phyloP scores from a whole-genome alignment of 2,113 vertebrate genomes.

The Desmodus rotundus region DNA sequence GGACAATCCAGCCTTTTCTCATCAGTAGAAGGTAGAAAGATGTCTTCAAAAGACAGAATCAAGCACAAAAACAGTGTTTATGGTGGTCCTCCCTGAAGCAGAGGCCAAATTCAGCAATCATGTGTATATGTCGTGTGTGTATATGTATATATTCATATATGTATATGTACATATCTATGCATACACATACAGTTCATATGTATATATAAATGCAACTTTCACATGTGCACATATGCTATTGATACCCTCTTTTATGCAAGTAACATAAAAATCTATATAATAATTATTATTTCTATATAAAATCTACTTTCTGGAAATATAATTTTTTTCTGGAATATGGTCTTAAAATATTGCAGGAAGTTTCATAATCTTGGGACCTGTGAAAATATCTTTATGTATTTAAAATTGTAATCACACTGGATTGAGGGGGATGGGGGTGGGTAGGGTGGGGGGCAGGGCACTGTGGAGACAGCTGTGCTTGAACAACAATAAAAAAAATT shows the following conservation, averaged over 20 bases:
- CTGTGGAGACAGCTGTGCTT: no score
- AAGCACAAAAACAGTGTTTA: background rate
- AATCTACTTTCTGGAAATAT: background rate
- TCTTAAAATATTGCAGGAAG: background rate
- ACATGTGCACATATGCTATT: background rate
- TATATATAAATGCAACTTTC: background rate
- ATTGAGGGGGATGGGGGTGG: no score
- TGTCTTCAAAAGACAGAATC: background rate
- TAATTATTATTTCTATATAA: background rate
- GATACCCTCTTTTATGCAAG: background rate
- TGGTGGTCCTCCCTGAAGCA: background rate
- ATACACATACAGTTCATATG: background rate
- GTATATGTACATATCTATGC: background rate
- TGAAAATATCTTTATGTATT: background rate
- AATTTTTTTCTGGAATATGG: background rate
- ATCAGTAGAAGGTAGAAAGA: background rate
- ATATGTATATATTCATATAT: no score
- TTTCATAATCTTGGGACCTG: background rate
- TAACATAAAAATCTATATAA: background rate
- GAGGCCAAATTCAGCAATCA: background rate
- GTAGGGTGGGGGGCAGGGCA: no score
- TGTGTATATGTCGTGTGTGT: background rate
- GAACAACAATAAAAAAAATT: no score
- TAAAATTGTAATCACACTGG: background rate
- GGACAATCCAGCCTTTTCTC: background rate